Base-by-base conservation (phyloP, 2,888 invertebrate species). In the Stenchaetothrips biformis region DNA sequence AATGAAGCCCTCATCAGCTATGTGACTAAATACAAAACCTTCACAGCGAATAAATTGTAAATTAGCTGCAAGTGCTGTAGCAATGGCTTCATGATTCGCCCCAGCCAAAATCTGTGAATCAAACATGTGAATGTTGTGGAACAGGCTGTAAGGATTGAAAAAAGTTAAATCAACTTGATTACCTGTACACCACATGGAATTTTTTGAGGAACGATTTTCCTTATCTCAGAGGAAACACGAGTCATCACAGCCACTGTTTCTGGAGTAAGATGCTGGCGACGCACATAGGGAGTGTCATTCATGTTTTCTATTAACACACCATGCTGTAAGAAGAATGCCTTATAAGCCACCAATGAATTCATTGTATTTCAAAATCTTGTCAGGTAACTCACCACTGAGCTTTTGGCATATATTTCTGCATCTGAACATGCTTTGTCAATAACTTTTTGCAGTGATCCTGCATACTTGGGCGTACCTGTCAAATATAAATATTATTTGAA, bases 1-100 rank as follows among this genome's bases (percentile, higher is more conserved):
- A 82, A 92, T 93, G 83, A 90, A 90, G 0, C 95, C 95, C 86
- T 95, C 95, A 85, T 95, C 95, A 1, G 92, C 95, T 0, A 95
- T 88, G 85, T 95, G 95, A 2, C 90, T 88, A 85, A 93, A 95
- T 3, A 95, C 92, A 85, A 91, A 95, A 0, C 94, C 92, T 87
- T 95, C 95, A 1, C 90, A 92, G 82, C 95, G 89, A 77, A 95
- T 91, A 85, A 93, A 95, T 84, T 93, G 89, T 79, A 93, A 87
- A 81, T 90, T 88, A 80, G 92, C 89, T 37, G 92, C 92, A 84
- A 91, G 90, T 0, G 94, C 94, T 2, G 94, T 90, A 8, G 94
- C 93, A 78, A 95, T 82, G 0, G 95, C 94, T 86, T 94, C 91
- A 82, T 88, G 88, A 85, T 95, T 95, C 16, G 91, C 93, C 78